phyloP scores from a whole-genome alignment of 2,797 vertebrate species.

The Pantherophis vulpinus region DNA sequence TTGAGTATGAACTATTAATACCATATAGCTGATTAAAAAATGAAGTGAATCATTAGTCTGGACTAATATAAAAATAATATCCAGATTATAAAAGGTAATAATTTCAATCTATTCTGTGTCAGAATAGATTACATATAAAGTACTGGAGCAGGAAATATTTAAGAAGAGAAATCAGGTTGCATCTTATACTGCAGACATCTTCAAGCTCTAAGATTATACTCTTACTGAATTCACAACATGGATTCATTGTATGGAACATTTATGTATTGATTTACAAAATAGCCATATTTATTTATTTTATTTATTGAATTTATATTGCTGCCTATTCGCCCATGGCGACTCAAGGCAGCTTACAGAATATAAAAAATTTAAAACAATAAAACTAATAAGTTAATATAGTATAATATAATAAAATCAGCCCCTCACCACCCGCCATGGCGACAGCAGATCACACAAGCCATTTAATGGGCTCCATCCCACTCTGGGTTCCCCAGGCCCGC shows the following conservation, averaged over 20 bases:
- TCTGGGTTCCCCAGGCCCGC: no score
- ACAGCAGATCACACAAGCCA: no score
- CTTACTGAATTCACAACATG: not conserved
- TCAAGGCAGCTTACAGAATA: no score
- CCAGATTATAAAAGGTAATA: not conserved
- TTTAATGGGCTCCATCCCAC: no score
- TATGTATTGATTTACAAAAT: not conserved
- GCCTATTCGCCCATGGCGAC: no score
- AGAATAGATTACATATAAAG: not conserved
- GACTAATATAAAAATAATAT: not conserved
- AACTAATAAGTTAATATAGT: no score
- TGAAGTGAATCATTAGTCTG: not conserved
- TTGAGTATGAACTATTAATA: not conserved
- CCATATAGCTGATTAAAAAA: not conserved
- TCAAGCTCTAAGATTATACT: not conserved
- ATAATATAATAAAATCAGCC: no score
- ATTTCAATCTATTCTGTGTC: not conserved
- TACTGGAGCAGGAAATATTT: not conserved
- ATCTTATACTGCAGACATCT: not conserved
- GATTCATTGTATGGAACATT: not conserved
- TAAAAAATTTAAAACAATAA: no score
- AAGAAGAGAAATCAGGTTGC: not conserved
- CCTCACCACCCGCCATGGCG: no score
- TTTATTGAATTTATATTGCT: no score
- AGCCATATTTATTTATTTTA: no score